A percentile compares a stretch with the other conserved stretches of the same genome.
phyloP scores from a whole-genome alignment of 2,113 vertebrate genomes.

The Oceanites oceanicus region DNA sequence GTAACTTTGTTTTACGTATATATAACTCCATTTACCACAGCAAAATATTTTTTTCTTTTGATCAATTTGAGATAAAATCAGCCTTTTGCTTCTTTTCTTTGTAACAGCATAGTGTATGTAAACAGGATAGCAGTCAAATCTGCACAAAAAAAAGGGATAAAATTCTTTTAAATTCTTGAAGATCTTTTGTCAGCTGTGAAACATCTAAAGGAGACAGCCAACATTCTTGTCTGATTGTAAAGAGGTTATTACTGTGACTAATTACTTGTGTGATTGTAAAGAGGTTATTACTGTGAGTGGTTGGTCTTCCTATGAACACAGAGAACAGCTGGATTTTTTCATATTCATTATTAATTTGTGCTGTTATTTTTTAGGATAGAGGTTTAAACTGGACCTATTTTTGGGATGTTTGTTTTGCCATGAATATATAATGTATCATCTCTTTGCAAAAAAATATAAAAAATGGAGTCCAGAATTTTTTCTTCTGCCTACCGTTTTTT shows the following conservation, averaged over 20 bases:
- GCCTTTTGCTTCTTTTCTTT: neutral
- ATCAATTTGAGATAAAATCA: neutral
- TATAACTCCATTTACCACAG: neutral
- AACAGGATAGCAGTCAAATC: neutral
- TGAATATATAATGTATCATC: neutral
- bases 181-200: neutral
- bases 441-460: neutral
- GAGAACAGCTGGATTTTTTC: neutral
- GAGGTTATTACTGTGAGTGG: neutral
- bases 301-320: neutral
- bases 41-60: neutral
- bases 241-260: neutral
- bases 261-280: neutral
- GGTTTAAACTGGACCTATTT: neutral
- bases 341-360: neutral
- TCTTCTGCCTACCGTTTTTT: neutral
- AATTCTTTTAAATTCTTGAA: neutral
- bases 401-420: neutral
- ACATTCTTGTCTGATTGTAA: neutral
- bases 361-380: neutral
- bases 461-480: neutral
- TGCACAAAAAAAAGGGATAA: neutral
- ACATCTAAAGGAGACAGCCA: neutral
- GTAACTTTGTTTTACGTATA: neutral
- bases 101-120: neutral